A percentile compares a stretch with the other conserved stretches of the same genome.
Evolutionary conservation across 2,888 invertebrate genomes (phyloP).

Genomic region (Parapristionchus giblindavisi): DNA sequence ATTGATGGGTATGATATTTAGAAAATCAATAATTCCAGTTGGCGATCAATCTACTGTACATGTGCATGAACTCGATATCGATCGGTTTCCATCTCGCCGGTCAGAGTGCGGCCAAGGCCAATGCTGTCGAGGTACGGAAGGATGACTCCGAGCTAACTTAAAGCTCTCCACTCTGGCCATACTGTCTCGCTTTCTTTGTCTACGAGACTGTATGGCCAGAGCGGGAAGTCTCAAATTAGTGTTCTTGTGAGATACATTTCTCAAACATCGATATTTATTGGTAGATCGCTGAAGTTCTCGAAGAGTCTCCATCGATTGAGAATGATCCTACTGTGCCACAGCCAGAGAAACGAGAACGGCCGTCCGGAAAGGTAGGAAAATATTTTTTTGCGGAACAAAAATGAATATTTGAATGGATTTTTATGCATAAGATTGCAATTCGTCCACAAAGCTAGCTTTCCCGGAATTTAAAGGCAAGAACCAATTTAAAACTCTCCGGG

Average conservation of each 20-base stretch:
- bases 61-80: constrained; percentile 66
- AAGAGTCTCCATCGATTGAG: constrained; percentile 33
- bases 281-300: constrained; percentile 16
- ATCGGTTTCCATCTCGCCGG: constrained; percentile 68
- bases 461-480: no score
- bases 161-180: not conserved
- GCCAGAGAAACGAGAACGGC: constrained; percentile 25
- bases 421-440: no score
- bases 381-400: no score
- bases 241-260: not conserved
- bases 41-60: constrained; percentile 67
- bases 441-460: no score
- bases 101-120: constrained; percentile 59
- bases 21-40: constrained; percentile 42
- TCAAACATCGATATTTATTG: not conserved
- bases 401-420: no score
- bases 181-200: not conserved
- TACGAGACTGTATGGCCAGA: not conserved
- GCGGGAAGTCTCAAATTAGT: not conserved
- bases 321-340: not conserved
- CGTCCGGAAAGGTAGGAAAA: constrained; percentile 45
- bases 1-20: not conserved
- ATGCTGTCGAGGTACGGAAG: constrained; percentile 51
- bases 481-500: no score
- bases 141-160: not conserved